These are phyloP conservation scores for Heteractis magnifica DNA, from an alignment of 92 coral and sea anemone genomes.

Conservation along the genomic window DNA sequence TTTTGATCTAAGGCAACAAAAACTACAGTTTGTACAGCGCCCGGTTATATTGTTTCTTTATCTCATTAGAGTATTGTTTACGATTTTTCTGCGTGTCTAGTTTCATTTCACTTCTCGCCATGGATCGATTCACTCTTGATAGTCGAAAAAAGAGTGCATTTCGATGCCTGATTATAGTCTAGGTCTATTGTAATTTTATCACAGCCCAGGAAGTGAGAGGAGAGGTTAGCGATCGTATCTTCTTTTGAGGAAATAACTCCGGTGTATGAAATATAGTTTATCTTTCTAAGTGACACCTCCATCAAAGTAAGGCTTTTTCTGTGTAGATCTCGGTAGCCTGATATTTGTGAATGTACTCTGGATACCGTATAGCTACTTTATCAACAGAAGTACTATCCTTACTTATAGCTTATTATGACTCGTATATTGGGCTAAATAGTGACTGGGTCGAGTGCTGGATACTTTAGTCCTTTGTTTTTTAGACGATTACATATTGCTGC, in stretches of 20 bases:
- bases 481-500: constrained; percentile 35
- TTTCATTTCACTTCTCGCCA: constrained; percentile 40
- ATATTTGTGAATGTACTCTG: constrained; percentile 33
- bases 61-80: constrained; percentile 29
- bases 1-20: constrained; percentile 2
- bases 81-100: constrained; percentile 56
- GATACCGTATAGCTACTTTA: constrained; percentile 16
- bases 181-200: constrained; percentile 39
- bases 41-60: constrained; percentile 30
- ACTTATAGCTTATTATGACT: constrained; percentile 43
- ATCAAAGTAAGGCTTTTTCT: constrained; percentile 38
- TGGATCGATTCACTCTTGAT: constrained; percentile 28
- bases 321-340: constrained; percentile 21
- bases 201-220: constrained; percentile 43
- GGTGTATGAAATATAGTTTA: constrained; percentile 46
- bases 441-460: constrained; percentile 40
- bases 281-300: constrained; percentile 42
- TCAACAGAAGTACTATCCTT: constrained; percentile 25
- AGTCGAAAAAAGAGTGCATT: constrained; percentile 25
- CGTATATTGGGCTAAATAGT: constrained; percentile 37
- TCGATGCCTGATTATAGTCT: constrained; percentile 26
- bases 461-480: constrained; percentile 41
- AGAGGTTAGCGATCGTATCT: constrained; percentile 38
- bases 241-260: constrained; percentile 46
- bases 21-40: constrained; percentile 16